These are phyloP conservation scores for Falco concolor DNA, from an alignment of 2,797 vertebrate genomes.

Conservation along the genomic window DNA sequence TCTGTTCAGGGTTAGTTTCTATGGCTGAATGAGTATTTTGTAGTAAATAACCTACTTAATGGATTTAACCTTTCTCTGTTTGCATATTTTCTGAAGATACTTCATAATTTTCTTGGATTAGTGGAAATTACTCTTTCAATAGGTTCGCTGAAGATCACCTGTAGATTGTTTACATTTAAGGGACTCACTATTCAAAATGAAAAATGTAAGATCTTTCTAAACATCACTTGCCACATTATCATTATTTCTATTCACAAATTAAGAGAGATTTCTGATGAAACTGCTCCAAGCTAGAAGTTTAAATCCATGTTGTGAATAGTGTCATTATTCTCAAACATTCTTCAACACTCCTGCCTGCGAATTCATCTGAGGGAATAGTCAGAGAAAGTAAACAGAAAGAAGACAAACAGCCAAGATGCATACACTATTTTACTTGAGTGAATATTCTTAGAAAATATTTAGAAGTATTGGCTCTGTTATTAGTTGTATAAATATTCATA, in stretches of 20 bases:
- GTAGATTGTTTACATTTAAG: not conserved
- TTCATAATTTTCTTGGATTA: slow-evolving; percentile 20
- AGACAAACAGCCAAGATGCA: slow-evolving; percentile 47
- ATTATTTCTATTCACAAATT: slow-evolving; percentile 1
- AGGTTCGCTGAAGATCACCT: slow-evolving; percentile 28
- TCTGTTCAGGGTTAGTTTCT: slow-evolving; percentile 44
- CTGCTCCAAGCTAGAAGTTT: not conserved
- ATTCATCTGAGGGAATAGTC: slow-evolving; percentile 25
- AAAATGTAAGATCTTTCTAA: not conserved
- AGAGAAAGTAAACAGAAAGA: slow-evolving; percentile 45
- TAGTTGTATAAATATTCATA: slow-evolving; percentile 63
- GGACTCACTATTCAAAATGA: not conserved
- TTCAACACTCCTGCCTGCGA: slow-evolving; percentile 13
- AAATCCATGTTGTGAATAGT: not conserved
- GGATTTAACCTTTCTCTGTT: slow-evolving; percentile 52
- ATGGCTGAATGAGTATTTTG: slow-evolving; percentile 3
- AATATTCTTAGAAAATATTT: slow-evolving; percentile 65
- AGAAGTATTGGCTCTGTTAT: slow-evolving; percentile 62
- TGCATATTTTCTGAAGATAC: slow-evolving; percentile 8
- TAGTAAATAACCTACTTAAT: slow-evolving; percentile 59
- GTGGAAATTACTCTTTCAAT: not conserved
- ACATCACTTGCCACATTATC: not conserved
- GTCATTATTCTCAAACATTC: slow-evolving; percentile 15
- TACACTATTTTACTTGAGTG: slow-evolving; percentile 50
- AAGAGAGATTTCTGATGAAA: not conserved